Evolutionary conservation across 2,888 invertebrate genomes (phyloP).

Genomic region (Mesochorus sp.): DNA sequence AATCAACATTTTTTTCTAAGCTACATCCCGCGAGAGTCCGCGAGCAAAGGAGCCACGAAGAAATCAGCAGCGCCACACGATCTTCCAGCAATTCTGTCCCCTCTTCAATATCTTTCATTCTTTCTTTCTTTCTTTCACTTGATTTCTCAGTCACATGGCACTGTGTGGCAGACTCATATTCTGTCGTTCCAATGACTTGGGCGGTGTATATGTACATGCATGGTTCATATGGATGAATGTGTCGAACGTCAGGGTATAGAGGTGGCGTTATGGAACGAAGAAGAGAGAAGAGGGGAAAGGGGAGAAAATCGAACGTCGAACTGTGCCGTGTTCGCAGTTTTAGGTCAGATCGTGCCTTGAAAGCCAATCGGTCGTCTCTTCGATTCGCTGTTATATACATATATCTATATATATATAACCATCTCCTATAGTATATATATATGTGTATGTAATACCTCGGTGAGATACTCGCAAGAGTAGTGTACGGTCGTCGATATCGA

Average conservation of each 20-base stretch:
- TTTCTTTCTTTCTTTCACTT: background rate
- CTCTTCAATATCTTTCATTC: background rate
- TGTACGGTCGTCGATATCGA: slow-evolving; percentile 54
- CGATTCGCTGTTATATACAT: slow-evolving; percentile 64
- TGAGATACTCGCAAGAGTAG: slow-evolving; percentile 36
- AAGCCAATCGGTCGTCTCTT: slow-evolving; percentile 76
- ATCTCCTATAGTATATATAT: slow-evolving; percentile 10
- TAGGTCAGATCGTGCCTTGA: slow-evolving; percentile 81
- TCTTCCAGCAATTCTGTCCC: slow-evolving; percentile 18
- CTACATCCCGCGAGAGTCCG: slow-evolving; percentile 20
- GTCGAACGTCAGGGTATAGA: slow-evolving; percentile 40
- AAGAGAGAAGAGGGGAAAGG: slow-evolving; percentile 57
- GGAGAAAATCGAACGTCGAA: slow-evolving; percentile 71
- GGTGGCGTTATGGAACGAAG: slow-evolving; percentile 48
- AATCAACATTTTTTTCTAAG: slow-evolving; percentile 76
- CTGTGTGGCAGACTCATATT: slow-evolving; percentile 41
- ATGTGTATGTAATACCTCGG: background rate
- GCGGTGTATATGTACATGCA: background rate
- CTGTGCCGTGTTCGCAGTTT: slow-evolving; percentile 73
- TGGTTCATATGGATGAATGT: slow-evolving; percentile 35
- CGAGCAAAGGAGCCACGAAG: slow-evolving; percentile 42
- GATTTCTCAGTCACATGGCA: slow-evolving; percentile 18
- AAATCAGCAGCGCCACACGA: slow-evolving; percentile 41
- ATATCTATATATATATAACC: slow-evolving; percentile 5
- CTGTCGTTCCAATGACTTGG: slow-evolving; percentile 28